Percentiles rank a stretch among this genome's conserved stretches.
Evolutionary conservation across 2,797 vertebrate species (phyloP).

Genomic region (Glyptemys insculpta): DNA sequence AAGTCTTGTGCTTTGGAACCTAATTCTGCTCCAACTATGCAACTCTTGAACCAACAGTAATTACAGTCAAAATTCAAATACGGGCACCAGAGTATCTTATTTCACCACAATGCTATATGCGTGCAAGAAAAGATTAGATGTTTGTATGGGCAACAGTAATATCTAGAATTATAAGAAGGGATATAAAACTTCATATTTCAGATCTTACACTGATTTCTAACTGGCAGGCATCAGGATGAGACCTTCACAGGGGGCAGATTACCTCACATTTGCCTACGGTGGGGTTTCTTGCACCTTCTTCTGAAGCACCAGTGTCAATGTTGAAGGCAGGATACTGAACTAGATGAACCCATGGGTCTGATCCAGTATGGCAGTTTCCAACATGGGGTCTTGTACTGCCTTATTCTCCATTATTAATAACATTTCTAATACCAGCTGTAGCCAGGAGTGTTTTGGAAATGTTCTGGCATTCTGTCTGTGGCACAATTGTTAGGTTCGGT

Average conservation of each 20-base stretch:
- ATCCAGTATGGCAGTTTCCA: not conserved
- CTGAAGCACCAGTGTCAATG: too few relatives aligned
- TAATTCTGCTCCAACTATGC: not conserved
- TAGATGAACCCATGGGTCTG: not conserved
- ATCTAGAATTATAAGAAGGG: not conserved
- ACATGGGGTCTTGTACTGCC: not conserved
- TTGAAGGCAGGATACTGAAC: not conserved
- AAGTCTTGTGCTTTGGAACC: not conserved
- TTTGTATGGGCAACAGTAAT: not conserved
- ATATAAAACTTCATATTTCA: not conserved
- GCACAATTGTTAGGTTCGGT: not conserved
- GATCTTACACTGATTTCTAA: not conserved
- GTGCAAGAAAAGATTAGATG: not conserved
- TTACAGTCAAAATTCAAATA: not conserved
- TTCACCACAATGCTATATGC: not conserved
- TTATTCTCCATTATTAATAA: not conserved
- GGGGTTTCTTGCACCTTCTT: too few relatives aligned
- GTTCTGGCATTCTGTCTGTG: not conserved
- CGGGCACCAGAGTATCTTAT: not conserved
- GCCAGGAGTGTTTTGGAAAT: not conserved
- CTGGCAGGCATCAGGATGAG: too few relatives aligned
- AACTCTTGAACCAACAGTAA: accelerated
- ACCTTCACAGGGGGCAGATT: too few relatives aligned
- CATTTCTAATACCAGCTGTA: not conserved
- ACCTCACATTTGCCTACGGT: too few relatives aligned